Base-by-base conservation (phyloP, 2,113 vertebrate genomes). In the Lagenorhynchus albirostris region DNA sequence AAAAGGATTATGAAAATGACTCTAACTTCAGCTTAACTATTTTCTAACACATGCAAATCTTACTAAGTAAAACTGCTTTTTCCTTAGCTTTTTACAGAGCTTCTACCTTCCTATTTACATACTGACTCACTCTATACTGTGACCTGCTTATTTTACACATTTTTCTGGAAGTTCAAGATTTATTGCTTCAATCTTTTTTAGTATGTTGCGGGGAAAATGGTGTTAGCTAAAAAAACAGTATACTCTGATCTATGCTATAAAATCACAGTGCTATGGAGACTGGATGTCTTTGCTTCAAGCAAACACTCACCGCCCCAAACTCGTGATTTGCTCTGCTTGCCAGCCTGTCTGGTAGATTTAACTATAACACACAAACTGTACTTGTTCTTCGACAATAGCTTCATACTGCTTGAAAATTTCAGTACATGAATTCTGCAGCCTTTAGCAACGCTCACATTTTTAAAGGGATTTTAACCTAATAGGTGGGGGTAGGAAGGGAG, bases 151-250 rank as follows among this genome's bases (percentile, higher is more conserved):
- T 91, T 97, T 82, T 83, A 94, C 87, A 95, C 14, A 44, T 96
- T 96, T 95, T 96, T 94, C 96, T 60, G 50, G 13, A 95, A 71
- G 70, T 84, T 96, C 47, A 94, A 83, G 82, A 70, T 84, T 91
- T 94, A 88, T 41, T 95, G 81, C 91, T 87, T 96, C 86, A 70
- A 83, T 82, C 80, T 8, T 95, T 91, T 91, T 84, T 41, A 79
- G 70, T 60, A 76, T 41, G 44, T 62, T 70, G 89, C 80, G 26
- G 86, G 65, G 41, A 31, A 93, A 89, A 97, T 58, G 74, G 63
- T 65, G 70, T 84, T 91, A 87, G 90, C 53, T 88, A 96, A 82
- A 92, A 31, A 94, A 95, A 92, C 70, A 73, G 55, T 76, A 86
- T 81, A 86, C 94, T 93, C 81, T 88, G 60, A 95, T 84, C 63